Conservation (phyloP, 2,888 invertebrate species). For the Phaonia tiefii region DNA sequence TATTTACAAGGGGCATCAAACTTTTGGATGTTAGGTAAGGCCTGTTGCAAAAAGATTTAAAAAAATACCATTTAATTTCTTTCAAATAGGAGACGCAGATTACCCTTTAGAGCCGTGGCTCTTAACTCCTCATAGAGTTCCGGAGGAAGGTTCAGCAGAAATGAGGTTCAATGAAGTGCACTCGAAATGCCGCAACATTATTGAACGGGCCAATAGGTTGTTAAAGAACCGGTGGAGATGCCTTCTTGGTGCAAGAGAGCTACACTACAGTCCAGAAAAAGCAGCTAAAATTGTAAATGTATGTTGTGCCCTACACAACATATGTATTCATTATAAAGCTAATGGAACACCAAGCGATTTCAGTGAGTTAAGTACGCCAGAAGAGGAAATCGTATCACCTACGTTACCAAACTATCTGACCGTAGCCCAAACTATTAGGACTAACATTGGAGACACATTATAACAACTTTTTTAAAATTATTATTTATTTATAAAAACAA, state of each 20-base stretch:
- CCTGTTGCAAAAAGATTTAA: not conserved
- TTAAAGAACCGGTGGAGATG: slow-evolving; percentile 46
- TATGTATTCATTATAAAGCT: slow-evolving; percentile 7
- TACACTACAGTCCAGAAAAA: slow-evolving; percentile 18
- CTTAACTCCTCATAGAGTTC: slow-evolving; percentile 39
- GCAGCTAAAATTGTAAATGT: slow-evolving; percentile 23
- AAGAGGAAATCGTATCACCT: not conserved
- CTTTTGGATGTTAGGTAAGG: slow-evolving; percentile 43
- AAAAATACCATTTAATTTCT: not conserved
- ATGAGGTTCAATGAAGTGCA: slow-evolving; percentile 50
- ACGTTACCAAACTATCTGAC: not conserved
- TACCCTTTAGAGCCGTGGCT: slow-evolving; percentile 52
- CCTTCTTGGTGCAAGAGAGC: slow-evolving; percentile 33
- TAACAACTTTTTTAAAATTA: no score
- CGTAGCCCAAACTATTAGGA: slow-evolving; percentile 27
- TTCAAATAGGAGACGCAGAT: slow-evolving; percentile 45
- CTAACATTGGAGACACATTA: slow-evolving; percentile 19
- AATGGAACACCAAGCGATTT: not conserved
- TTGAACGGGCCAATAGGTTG: slow-evolving; percentile 48
- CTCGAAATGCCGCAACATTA: slow-evolving; percentile 47
- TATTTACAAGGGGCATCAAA: not conserved
- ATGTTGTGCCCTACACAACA: slow-evolving; percentile 11
- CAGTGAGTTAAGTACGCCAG: not conserved
- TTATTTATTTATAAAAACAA: no score
- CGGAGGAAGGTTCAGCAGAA: slow-evolving; percentile 36